Evolutionary conservation across 2,113 vertebrate species (phyloP).

Genomic region (Cyprinodon brontotheroides): DNA sequence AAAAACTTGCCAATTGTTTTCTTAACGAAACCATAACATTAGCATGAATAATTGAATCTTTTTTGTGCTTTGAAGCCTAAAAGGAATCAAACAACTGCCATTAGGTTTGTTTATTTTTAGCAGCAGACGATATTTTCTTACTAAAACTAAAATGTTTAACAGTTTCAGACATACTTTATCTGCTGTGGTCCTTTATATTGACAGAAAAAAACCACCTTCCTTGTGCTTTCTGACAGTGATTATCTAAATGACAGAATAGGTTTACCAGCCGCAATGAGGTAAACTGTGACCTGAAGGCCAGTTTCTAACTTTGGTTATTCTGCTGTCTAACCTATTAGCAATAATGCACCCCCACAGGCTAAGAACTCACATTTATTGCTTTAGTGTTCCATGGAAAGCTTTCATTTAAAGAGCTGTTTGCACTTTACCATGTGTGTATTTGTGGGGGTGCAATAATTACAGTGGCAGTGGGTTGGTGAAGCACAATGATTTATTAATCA

Average conservation of each 20-base stretch:
- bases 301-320: constrained; percentile 22
- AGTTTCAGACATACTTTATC: not conserved
- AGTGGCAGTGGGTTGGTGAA: constrained; percentile 53
- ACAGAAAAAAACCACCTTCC: not conserved
- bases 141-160: not conserved
- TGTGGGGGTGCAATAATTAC: constrained; percentile 66
- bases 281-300: constrained; percentile 27
- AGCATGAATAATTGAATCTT: constrained; percentile 49
- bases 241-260: constrained; percentile 16
- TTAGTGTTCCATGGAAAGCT: constrained; percentile 17
- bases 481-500: constrained; percentile 77
- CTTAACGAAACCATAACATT: constrained; percentile 46
- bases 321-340: constrained; percentile 15
- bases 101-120: constrained; percentile 25
- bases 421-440: constrained; percentile 28
- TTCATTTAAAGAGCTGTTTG: constrained; percentile 39
- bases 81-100: constrained; percentile 19
- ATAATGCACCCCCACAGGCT: constrained; percentile 36
- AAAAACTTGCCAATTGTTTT: constrained; percentile 53
- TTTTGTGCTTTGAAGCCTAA: constrained; percentile 22
- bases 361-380: constrained; percentile 21
- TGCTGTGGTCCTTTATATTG: not conserved
- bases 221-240: constrained; percentile 11
- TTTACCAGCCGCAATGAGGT: constrained; percentile 30
- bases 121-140: constrained; percentile 33